phyloP scores from a whole-genome alignment of 2,113 vertebrate species.

The Lucifuga dentata region DNA sequence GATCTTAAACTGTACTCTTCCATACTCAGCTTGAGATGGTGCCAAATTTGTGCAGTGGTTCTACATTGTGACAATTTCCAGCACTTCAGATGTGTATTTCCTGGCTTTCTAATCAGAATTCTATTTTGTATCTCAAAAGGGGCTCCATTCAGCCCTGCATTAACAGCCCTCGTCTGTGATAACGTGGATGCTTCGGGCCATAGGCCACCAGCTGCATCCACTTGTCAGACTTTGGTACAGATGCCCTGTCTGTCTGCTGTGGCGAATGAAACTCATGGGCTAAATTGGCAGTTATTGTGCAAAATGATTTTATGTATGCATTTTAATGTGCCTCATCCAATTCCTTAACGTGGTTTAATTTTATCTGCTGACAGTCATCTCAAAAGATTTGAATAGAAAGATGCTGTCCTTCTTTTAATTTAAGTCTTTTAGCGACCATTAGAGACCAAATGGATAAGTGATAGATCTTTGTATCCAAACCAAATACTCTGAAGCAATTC shows the following conservation, averaged over 20 bases:
- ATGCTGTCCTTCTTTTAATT: conserved; percentile 51
- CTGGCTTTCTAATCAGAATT: conserved; percentile 86
- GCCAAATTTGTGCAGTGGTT: conserved; percentile 78
- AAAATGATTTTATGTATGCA: conserved; percentile 66
- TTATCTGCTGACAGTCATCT: conserved; percentile 68
- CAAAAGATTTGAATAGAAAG: conserved; percentile 48
- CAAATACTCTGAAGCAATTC: conserved; percentile 57
- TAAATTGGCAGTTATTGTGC: conserved; percentile 78
- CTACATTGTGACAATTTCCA: conserved; percentile 85
- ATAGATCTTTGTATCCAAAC: conserved; percentile 49
- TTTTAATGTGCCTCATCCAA: conserved; percentile 77
- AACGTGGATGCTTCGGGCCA: conserved; percentile 78
- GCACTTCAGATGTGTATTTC: conserved; percentile 84
- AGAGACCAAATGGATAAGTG: conserved; percentile 40
- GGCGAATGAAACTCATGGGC: conserved; percentile 70
- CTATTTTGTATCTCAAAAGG: conserved; percentile 84
- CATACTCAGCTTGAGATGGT: conserved; percentile 76
- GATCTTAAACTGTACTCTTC: conserved; percentile 62
- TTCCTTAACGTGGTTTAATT: conserved; percentile 72
- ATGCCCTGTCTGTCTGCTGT: conserved; percentile 78
- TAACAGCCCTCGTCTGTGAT: conserved; percentile 81
- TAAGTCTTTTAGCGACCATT: conserved; percentile 52
- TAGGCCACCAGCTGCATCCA: conserved; percentile 87
- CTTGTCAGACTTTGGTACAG: conserved; percentile 81
- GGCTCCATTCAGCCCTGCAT: conserved; percentile 78